Percentiles rank a stretch among this genome's conserved stretches.
Conservation (phyloP, 2,888 invertebrate species). For the Pherbina coryleti region DNA sequence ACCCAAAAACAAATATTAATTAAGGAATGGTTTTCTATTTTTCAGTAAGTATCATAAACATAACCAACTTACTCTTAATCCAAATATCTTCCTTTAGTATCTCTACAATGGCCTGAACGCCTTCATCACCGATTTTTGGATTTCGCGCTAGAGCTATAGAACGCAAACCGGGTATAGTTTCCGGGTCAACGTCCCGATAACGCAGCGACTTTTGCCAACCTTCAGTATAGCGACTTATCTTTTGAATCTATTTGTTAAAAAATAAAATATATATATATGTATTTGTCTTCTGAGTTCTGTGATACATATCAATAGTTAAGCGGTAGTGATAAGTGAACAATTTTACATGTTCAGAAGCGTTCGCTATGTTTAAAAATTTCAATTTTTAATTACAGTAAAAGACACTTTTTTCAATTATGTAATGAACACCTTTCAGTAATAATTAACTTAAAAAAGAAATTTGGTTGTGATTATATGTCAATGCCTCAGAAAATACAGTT, state of each 20-base stretch:
- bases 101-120: conserved; percentile 74
- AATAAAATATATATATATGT: no score
- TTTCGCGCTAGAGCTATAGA: conserved; percentile 80
- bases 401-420: no score
- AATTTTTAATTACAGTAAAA: no score
- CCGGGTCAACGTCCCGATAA: conserved; percentile 81
- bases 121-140: conserved; percentile 76
- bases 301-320: no score
- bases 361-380: no score
- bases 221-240: conserved; percentile 81
- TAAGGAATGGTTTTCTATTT: not conserved
- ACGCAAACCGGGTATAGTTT: conserved; percentile 80
- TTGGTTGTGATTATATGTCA: no score
- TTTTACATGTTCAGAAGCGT: no score
- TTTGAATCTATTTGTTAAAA: conserved; percentile 72
- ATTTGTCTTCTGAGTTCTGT: no score
- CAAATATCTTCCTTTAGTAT: conserved; percentile 83
- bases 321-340: no score
- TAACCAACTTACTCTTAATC: conserved; percentile 74
- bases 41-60: not conserved
- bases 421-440: no score
- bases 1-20: not conserved
- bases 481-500: not conserved
- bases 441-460: no score
- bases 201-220: conserved; percentile 85